Percentiles rank a stretch among this genome's conserved stretches.
phyloP scores from a whole-genome alignment of 1,140 invertebrate genomes.

The Asbolus verrucosus region DNA sequence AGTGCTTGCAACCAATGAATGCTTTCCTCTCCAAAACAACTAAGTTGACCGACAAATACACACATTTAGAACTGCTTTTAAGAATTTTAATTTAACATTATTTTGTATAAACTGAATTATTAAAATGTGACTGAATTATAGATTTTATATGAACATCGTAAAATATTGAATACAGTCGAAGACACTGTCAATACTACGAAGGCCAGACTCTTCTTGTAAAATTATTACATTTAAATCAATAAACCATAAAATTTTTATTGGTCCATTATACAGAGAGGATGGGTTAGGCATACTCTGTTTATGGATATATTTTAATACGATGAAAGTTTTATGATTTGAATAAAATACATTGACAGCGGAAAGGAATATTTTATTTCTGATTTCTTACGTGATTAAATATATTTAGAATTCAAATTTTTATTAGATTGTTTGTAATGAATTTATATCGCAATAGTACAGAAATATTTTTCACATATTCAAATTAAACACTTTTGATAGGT shows the following conservation, averaged over 20 bases:
- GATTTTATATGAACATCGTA: not conserved
- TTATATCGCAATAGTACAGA: too few species aligned
- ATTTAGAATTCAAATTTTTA: too few species aligned
- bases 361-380: too few species aligned
- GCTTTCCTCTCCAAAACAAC: conserved; percentile 42
- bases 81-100: conserved; percentile 15
- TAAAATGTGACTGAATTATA: not conserved
- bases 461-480: too few species aligned
- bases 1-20: conserved; percentile 37
- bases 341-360: too few species aligned
- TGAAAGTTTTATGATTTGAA: conserved; percentile 26
- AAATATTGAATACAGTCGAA: not conserved
- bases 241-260: conserved; percentile 10
- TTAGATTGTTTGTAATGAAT: too few species aligned
- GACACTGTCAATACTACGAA: not conserved
- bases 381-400: too few species aligned
- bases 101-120: not conserved
- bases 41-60: conserved; percentile 34
- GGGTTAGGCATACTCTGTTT: conserved; percentile 11
- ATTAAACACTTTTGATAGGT: too few species aligned
- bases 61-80: conserved; percentile 19
- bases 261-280: conserved; percentile 9
- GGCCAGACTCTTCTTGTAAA: not conserved
- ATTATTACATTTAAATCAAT: conserved; percentile 27
- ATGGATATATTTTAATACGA: conserved; percentile 12